These are phyloP conservation scores for Piezodorus guildinii DNA, from an alignment of 1,140 invertebrate genomes.

Conservation along the genomic window DNA sequence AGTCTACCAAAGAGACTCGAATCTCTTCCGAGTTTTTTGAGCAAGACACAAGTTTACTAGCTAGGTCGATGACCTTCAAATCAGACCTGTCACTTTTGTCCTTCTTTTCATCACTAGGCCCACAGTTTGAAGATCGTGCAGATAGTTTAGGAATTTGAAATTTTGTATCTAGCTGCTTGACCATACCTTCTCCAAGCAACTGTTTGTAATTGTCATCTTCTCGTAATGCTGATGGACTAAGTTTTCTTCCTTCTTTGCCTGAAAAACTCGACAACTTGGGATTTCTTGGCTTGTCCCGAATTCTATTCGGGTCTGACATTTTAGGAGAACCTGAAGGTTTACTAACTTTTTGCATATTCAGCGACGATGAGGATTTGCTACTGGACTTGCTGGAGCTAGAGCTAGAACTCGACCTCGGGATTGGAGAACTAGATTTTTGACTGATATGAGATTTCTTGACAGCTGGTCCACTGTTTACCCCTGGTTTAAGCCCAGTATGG, in stretches of 20 bases:
- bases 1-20: slow-evolving; percentile 5
- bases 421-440: slow-evolving; percentile 25
- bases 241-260: slow-evolving; percentile 48
- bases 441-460: slow-evolving; percentile 53
- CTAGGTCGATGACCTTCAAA: slow-evolving; percentile 25
- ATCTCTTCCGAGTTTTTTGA: slow-evolving; percentile 20
- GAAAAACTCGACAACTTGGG: slow-evolving; percentile 41
- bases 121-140: slow-evolving; percentile 34
- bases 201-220: slow-evolving; percentile 48
- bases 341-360: slow-evolving; percentile 21
- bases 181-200: slow-evolving; percentile 52
- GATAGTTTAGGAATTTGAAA: slow-evolving; percentile 78
- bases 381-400: background rate
- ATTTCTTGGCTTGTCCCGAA: slow-evolving; percentile 36
- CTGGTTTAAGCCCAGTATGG: slow-evolving; percentile 71
- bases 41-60: slow-evolving; percentile 18
- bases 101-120: slow-evolving; percentile 14
- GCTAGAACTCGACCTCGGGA: slow-evolving; percentile 20
- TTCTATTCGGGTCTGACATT: slow-evolving; percentile 32
- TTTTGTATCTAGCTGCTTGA: slow-evolving; percentile 67
- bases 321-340: slow-evolving; percentile 21
- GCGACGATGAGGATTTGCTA: slow-evolving; percentile 9
- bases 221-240: slow-evolving; percentile 45
- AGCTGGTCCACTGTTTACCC: slow-evolving; percentile 65
- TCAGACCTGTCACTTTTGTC: slow-evolving; percentile 17